Base-by-base conservation (phyloP, 2,888 invertebrate genomes). In the Agrochola lota region DNA sequence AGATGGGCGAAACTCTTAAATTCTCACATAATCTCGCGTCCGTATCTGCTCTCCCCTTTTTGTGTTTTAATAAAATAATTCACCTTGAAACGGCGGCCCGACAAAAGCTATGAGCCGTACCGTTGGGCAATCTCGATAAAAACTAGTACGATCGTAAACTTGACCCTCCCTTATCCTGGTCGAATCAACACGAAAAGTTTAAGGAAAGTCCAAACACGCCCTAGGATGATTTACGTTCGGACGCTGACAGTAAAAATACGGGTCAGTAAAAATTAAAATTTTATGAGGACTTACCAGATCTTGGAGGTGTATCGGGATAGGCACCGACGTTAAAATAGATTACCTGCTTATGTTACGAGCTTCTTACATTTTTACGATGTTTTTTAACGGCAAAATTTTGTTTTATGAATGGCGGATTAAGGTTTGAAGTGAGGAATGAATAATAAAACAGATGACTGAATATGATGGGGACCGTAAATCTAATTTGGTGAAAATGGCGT, bases 61-160 rank as follows among this genome's bases (percentile, higher is more conserved):
- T 93, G 90, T 93, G 91, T 94, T 94, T 94, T 93, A 94, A 93
- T 94, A 94, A 94, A 94, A 94, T 94, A 94, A 94, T 92, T 94
- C 92, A 94, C 90, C 89, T 92, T 92, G 91, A 94, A 94, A 93
- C 90, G 93, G 91, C 90, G 90, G 92, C 92, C 91, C 91, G 90
- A 88, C 93, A 92, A 93, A 93, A 92, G 93, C 94, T 92, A 93
- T 92, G 93, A 93, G 94, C 92, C 92, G 91, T 92, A 79, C 81
- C 92, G 91, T 91, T 87, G 92, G 92, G 91, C 94, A 94, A 95
- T 95, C 95, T 94, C 94, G 95, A 95, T 95, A 95, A 95, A 94
- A 95, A 94, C 93, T 91, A 92, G 93, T 90, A 87, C 91, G 93
- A 93, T 95, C 94, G 93, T 95, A 95, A 96, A 95, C 93, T 93